phyloP scores from a whole-genome alignment of 2,797 vertebrate species.

The Anisognathus igniventris region DNA sequence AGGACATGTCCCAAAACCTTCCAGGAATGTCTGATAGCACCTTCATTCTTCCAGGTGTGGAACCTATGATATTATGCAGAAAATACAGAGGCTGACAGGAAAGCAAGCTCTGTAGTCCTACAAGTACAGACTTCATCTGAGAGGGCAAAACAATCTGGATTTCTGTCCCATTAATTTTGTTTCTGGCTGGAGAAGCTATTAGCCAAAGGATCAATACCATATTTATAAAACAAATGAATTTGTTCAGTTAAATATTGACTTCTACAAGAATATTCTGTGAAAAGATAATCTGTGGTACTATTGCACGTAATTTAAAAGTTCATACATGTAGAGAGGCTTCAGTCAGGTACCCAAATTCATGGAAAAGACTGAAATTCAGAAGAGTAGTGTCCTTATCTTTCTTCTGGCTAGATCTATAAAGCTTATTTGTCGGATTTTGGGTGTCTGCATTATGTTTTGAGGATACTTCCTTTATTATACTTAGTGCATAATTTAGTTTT shows the following conservation, averaged over 20 bases:
- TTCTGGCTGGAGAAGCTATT: background rate
- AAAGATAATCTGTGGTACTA: background rate
- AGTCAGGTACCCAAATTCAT: background rate
- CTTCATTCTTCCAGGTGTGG: background rate
- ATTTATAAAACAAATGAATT: background rate
- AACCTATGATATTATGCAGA: background rate
- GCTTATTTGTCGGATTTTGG: background rate
- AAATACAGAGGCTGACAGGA: background rate
- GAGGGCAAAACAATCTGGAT: background rate
- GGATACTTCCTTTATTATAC: background rate
- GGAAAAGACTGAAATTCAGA: background rate
- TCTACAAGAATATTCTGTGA: background rate
- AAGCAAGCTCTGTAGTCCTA: background rate
- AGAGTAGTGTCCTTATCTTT: background rate
- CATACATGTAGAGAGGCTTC: background rate
- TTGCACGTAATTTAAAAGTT: background rate
- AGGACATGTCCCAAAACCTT: background rate
- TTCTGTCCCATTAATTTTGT: background rate
- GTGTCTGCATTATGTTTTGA: background rate
- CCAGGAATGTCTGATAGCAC: background rate
- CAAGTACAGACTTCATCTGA: background rate
- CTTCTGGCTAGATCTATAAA: background rate
- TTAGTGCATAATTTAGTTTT: background rate
- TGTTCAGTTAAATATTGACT: background rate
- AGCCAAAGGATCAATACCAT: background rate